A percentile compares a stretch with the other conserved stretches of the same genome.
These are phyloP conservation scores for Isoperla grammatica DNA, from an alignment of 2,888 invertebrate species.

Conservation along the genomic window DNA sequence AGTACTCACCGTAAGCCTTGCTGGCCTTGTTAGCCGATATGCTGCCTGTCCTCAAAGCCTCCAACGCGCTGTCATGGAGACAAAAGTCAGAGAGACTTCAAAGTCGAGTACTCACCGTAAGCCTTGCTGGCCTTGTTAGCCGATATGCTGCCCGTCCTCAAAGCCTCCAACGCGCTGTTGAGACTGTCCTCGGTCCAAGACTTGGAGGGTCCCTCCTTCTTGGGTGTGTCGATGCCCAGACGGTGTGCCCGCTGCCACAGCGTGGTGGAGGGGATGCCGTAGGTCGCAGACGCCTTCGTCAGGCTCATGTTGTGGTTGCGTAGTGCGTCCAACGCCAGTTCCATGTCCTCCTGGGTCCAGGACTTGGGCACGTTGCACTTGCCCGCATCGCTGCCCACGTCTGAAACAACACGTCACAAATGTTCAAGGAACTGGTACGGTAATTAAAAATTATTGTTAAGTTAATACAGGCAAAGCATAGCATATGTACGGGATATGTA, in stretches of 20 bases:
- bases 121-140: slow-evolving; percentile 90
- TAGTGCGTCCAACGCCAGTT: slow-evolving; percentile 77
- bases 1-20: slow-evolving; percentile 72
- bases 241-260: slow-evolving; percentile 87
- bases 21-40: slow-evolving; percentile 89
- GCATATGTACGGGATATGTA: neutral
- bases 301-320: slow-evolving; percentile 84
- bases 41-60: slow-evolving; percentile 74
- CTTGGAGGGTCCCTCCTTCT: slow-evolving; percentile 81
- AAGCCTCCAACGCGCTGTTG: slow-evolving; percentile 73
- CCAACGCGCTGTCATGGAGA: slow-evolving; percentile 74
- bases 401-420: slow-evolving; percentile 9
- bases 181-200: slow-evolving; percentile 84
- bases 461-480: neutral
- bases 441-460: too few species aligned
- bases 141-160: slow-evolving; percentile 78
- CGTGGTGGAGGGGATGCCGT: slow-evolving; percentile 85
- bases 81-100: too few species aligned
- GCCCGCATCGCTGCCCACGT: slow-evolving; percentile 23
- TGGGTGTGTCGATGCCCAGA: slow-evolving; percentile 84
- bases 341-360: slow-evolving; percentile 89
- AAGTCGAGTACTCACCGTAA: slow-evolving; percentile 63
- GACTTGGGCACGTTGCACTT: slow-evolving; percentile 65
- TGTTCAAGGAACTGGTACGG: too few species aligned
- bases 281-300: slow-evolving; percentile 78